Evolutionary conservation across 2,797 vertebrate genomes (phyloP).

Genomic region (Coluber constrictor): DNA sequence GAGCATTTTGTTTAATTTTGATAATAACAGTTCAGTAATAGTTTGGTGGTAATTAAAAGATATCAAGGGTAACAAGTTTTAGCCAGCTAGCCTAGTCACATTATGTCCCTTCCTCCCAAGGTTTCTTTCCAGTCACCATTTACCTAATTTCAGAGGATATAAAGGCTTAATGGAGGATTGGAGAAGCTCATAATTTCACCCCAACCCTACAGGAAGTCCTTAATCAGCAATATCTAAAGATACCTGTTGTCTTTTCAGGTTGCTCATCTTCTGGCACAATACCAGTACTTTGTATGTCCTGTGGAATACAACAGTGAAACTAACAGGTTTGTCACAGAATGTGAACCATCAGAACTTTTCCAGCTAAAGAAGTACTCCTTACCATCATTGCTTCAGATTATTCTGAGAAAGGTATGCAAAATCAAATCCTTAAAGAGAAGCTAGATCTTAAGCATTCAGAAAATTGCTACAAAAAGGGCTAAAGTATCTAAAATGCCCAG

Average conservation of each 20-base stretch:
- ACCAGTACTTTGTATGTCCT: slow-evolving; percentile 94
- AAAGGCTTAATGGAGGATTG: background rate
- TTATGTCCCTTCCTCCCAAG: background rate
- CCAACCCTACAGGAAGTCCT: background rate
- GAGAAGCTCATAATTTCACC: background rate
- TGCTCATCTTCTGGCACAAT: slow-evolving; percentile 85
- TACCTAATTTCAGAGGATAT: background rate
- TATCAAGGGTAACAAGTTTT: background rate
- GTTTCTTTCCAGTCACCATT: background rate
- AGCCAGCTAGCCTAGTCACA: background rate
- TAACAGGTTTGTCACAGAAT: slow-evolving; percentile 87
- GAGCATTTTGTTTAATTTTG: background rate
- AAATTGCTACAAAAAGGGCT: background rate
- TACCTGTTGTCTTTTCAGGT: slow-evolving; percentile 73
- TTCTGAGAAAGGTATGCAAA: slow-evolving; percentile 79
- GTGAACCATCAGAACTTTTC: slow-evolving; percentile 89
- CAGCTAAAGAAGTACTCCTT: slow-evolving; percentile 86
- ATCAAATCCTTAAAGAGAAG: background rate
- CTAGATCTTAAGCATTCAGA: rapidly evolving
- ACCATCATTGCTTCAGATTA: slow-evolving; percentile 75
- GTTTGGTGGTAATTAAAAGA: background rate
- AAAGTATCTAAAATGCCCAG: background rate
- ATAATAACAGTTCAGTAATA: background rate
- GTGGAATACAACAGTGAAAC: slow-evolving; percentile 90
- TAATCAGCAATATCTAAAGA: background rate